Base-by-base conservation (phyloP, 2,888 invertebrate genomes). In the Tiliacea citrago region DNA sequence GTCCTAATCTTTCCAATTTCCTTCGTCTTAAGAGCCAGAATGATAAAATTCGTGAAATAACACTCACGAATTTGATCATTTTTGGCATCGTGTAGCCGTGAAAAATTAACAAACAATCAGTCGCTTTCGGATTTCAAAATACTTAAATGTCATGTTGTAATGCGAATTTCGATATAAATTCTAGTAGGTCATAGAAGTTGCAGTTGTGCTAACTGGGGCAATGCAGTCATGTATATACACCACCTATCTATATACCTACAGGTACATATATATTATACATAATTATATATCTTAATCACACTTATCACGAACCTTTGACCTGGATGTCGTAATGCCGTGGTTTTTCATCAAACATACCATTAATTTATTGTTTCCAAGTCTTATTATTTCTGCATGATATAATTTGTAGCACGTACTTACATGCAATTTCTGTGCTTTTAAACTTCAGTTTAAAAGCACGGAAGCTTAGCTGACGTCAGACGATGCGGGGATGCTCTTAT, bases 151-250 rank as follows among this genome's bases (percentile, higher is more conserved):
- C 42, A 53, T 51, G 6, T 21, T 45, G n/a, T 51, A 39, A 24
- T 16, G 5, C 10, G 21, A 13, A 68, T 69, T 60, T 18, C 5
- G 16, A 7, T 53, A 45, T 65, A 29, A 60, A 65, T 60, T 65
- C 39, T 47, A 74, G 62, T 67, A 60, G 68, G 53, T 81, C 82
- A 65, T 29, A 68, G 13, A 65, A 58, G 39, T 60, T 63, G 82
- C 82, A 79, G 62, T 77, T 1, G 35, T 68, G 7, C 13, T 29
- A 83, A 79, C 68, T 79, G 42, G 68, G 66, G 53, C 83, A 83
- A 57, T 78, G 73, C 65, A 70, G 51, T 42, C 49, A 68, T 78
- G 73, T 67, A 68, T 78, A 63, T 35, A 71, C 29, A 29, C 29
- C 29, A 29, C 29, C 29, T 29, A 29, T n/a, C n/a, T n/a, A n/a